Evolutionary conservation across 1,140 invertebrate species (phyloP).

Genomic region (Melipona quadrifasciata): DNA sequence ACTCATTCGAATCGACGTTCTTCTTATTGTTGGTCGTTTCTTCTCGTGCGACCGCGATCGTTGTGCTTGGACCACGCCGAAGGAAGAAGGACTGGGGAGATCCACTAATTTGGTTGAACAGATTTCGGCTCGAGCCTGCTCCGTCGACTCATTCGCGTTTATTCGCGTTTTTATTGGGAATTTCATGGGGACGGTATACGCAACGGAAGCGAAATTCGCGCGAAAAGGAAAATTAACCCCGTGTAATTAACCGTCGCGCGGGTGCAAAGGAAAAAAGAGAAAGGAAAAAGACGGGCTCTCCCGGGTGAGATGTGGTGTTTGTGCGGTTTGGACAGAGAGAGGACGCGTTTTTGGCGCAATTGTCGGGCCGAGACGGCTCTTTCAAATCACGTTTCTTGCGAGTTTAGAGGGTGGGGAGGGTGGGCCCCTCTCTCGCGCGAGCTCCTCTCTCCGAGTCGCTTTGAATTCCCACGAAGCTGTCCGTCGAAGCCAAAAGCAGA

Average conservation of each 20-base stretch:
- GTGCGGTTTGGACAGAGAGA: neutral
- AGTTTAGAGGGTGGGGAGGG: slow-evolving; percentile 43
- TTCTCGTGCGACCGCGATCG: slow-evolving; percentile 19
- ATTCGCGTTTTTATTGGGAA: no score
- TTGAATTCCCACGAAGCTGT: slow-evolving; percentile 62
- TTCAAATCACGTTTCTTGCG: slow-evolving; percentile 55
- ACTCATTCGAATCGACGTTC: slow-evolving; percentile 55
- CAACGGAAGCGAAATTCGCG: neutral
- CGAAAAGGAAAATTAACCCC: neutral
- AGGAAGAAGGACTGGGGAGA: neutral
- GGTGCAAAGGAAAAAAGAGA: no score
- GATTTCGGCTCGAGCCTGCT: slow-evolving; percentile 1
- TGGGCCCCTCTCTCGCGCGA: slow-evolving; percentile 38
- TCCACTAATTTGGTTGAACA: neutral
- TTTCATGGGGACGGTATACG: neutral
- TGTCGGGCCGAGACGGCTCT: neutral
- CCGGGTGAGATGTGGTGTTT: neutral
- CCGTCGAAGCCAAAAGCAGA: slow-evolving; percentile 62
- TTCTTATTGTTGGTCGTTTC: neutral
- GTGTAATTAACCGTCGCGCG: neutral
- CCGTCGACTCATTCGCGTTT: neutral
- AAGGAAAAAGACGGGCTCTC: neutral
- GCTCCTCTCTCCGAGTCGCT: slow-evolving; percentile 24
- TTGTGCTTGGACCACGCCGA: slow-evolving; percentile 30
- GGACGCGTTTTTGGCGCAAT: neutral